These are phyloP conservation scores for Ephialtes manifestator DNA, from an alignment of 2,888 invertebrate species.

Conservation along the genomic window DNA sequence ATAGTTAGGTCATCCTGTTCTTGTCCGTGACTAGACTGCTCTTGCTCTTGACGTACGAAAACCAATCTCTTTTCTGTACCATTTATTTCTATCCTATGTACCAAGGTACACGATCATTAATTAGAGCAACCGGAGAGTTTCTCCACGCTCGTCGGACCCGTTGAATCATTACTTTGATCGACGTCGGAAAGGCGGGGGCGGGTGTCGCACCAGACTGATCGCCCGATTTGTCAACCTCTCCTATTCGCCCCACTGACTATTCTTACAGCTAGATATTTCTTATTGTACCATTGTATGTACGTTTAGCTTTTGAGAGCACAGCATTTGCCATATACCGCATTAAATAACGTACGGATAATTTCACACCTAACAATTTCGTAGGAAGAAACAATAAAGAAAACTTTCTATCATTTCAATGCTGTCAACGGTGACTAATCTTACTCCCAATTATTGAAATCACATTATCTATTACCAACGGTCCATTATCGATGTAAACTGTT, in stretches of 20 bases:
- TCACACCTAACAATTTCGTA: constrained; percentile 26
- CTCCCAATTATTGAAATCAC: constrained; percentile 34
- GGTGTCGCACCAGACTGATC: constrained; percentile 67
- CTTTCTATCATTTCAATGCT: not conserved
- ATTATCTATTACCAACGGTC: constrained; percentile 6
- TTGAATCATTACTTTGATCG: constrained; percentile 64
- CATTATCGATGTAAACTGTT: constrained; percentile 8
- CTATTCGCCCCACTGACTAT: constrained; percentile 55
- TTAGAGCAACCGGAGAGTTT: constrained; percentile 65
- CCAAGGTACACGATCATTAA: constrained; percentile 64
- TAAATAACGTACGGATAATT: not conserved
- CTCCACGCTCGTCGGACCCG: constrained; percentile 47
- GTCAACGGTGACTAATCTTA: constrained; percentile 7
- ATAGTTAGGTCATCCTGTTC: constrained; percentile 19
- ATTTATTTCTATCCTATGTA: constrained; percentile 42
- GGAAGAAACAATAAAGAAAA: not conserved
- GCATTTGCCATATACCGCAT: constrained; percentile 2
- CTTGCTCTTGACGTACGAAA: constrained; percentile 31
- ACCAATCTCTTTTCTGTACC: constrained; percentile 39
- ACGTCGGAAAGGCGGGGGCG: constrained; percentile 54
- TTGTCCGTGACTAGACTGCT: constrained; percentile 56
- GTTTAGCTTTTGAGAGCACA: not conserved
- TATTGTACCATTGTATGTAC: constrained; percentile 12
- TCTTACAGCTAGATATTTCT: constrained; percentile 35
- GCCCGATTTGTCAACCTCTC: constrained; percentile 66